Base-by-base conservation (phyloP, 1,140 invertebrate species). In the Augochlora pura region DNA sequence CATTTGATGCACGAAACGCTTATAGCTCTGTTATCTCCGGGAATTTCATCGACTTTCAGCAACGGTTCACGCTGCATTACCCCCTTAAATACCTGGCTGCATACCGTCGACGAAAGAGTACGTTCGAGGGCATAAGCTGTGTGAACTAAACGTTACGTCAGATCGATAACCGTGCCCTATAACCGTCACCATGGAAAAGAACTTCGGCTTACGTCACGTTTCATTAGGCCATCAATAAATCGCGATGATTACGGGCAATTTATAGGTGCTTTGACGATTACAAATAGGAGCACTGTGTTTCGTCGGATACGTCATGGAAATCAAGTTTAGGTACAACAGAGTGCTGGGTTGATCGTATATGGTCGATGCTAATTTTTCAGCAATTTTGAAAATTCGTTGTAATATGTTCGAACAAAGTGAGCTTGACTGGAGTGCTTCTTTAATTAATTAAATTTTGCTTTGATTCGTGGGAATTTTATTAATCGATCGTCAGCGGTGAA, bases 141-240 rank as follows among this genome's bases (percentile, higher is more conserved):
- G 54, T n/a, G n/a, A 57, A n/a, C 54, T 57, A 57, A 57, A 57
- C 21, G 54, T 21, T 57, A 57, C n/a, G n/a, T 7, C 21, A 57
- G 54, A 57, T 57, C 54, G 21, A 57, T 57, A 57, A 57, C 21
- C 21, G 54, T 57, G 21, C 54, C 54, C 21, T n/a, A n/a, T n/a
- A 57, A 57, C 21, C n/a, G 54, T 57, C 54, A 57, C 54, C 54
- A n/a, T 57, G 54, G 21, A 57, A 57, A 57, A 57, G 54, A n/a
- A 57, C 54, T 57, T 57, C 18, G 9, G 21, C 54, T 57, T 57
- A 57, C 54, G 54, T n/a, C 54, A 57, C 21, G 54, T 57, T 57
- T 57, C 54, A 57, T 57, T 57, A 57, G 54, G 54, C n/a, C 21
- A 57, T 57, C 54, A 57, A 57, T 57, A 57, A 57, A 57, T 57